Evolutionary conservation across 2,113 vertebrate species (phyloP), one percentile per base, ranked within the genome.

Genomic region (Origma solitaria): DNA sequence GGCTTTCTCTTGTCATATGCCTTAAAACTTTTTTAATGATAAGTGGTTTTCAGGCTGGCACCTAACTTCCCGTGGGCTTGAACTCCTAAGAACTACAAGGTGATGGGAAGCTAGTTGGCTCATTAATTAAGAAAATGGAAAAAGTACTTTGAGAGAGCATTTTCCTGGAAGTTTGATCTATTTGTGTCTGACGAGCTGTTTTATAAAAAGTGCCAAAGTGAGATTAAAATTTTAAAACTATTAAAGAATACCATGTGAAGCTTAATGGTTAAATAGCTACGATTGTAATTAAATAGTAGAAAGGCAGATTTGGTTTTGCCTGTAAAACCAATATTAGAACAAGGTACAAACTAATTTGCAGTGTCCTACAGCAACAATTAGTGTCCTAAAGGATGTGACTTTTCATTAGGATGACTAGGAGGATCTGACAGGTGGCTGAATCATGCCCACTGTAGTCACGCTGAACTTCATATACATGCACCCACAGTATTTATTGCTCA

Each of bases 341-440:
- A 61, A 70, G 68, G 42, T 81, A 73, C 78, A 75, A 70, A 86
- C 37, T 86, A 82, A 82, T 95, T 82, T 93, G 58, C 51, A 78
- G 33, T 56, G 70, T 75, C 65, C 68, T 88, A 61, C 33, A 93
- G 66, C 73, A 92, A 57, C 87, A 94, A 90, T 82, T 87, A 87
- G 53, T 81, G 79, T 88, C 71, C 65, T 85, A 90, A 86, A 95
- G 91, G 92, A 97, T 92, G 91, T 91, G 88, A 92, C 81, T 94
- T 95, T 73, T 96, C 82, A 92, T 95, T 54, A 60, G 73, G 82
- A 62, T 91, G 88, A 91, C 56, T 77, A 86, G 92, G 69, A 96
- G 82, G 90, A 95, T 94, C 93, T 96, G 94, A 95, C 95, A 83
- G 53, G 53, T 66, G 87, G n/a, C 61, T 97, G 95, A 97, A 92